Conservation (phyloP, 2,888 invertebrate species). For the Celastrina argiolus region DNA sequence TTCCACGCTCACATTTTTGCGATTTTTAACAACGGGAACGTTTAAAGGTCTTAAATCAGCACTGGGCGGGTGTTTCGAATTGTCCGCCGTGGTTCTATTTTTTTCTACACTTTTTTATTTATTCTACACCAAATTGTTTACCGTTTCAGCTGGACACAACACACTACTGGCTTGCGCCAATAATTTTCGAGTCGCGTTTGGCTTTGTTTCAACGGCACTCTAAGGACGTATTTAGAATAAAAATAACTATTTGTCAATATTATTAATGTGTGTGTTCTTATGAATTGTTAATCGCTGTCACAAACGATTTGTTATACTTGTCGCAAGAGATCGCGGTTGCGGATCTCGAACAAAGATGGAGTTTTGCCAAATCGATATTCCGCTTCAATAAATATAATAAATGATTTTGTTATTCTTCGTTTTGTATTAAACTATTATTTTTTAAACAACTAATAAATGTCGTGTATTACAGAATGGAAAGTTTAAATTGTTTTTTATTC, state of each 20-base stretch:
- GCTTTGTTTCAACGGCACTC: conserved; percentile 56
- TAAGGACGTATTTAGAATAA: conserved; percentile 44
- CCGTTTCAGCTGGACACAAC: conserved; percentile 42
- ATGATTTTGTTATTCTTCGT: neutral
- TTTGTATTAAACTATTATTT: conserved; percentile 1
- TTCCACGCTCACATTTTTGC: conserved; percentile 16
- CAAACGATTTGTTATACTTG: neutral
- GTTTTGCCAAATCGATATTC: conserved; percentile 8
- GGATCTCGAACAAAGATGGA: conserved; percentile 2
- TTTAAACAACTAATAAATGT: neutral
- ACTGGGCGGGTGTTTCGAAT: conserved; percentile 36
- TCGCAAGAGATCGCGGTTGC: neutral
- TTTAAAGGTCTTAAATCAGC: conserved; percentile 42
- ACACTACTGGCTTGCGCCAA: conserved; percentile 45
- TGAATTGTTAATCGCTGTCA: neutral
- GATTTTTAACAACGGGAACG: conserved; percentile 26
- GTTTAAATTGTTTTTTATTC: neutral
- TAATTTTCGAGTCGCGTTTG: conserved; percentile 52
- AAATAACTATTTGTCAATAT: conserved; percentile 12
- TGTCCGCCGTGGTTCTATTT: conserved; percentile 50
- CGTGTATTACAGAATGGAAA: neutral
- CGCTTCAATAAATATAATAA: neutral
- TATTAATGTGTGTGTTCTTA: neutral
- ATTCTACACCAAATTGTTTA: conserved; percentile 15
- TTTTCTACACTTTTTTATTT: conserved; percentile 24